Evolutionary conservation across 2,797 vertebrate genomes (phyloP).

Genomic region (Neostethus bicornis): DNA sequence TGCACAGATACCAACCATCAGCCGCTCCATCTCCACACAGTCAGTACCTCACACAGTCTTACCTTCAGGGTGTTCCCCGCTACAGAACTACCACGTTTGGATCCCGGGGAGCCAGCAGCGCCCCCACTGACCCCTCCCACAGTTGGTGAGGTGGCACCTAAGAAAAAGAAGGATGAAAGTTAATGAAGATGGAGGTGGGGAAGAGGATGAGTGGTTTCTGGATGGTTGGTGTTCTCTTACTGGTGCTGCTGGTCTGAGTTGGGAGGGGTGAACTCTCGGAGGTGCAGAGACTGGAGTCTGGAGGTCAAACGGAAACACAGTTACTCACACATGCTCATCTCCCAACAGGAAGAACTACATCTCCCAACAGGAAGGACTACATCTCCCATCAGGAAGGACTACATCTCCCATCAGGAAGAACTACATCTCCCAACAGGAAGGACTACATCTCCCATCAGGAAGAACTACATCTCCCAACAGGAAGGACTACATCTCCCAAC

Average conservation of each 20-base stretch:
- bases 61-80: constrained; percentile 92
- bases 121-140: constrained; percentile 49
- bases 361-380: too few relatives aligned
- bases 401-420: too few relatives aligned
- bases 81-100: constrained; percentile 82
- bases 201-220: not conserved
- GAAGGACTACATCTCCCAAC: too few relatives aligned
- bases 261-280: constrained; percentile 80
- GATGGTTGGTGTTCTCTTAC: constrained; percentile 28
- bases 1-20: constrained; percentile 11
- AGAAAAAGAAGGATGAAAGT: not conserved
- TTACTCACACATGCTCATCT: too few relatives aligned
- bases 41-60: not conserved
- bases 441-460: too few relatives aligned
- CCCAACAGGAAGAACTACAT: too few relatives aligned
- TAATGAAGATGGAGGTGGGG: not conserved
- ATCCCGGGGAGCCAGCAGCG: constrained; percentile 82
- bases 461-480: too few relatives aligned
- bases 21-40: too few relatives aligned
- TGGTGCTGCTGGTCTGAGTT: constrained; percentile 69
- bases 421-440: too few relatives aligned
- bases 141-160: constrained; percentile 53
- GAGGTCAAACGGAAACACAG: constrained; percentile 13
- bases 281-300: constrained; percentile 38
- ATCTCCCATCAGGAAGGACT: too few relatives aligned